Percentiles rank a stretch among this genome's conserved stretches.
Evolutionary conservation across 2,113 vertebrate species (phyloP).

Genomic region (Sakesphorus luctuosus): DNA sequence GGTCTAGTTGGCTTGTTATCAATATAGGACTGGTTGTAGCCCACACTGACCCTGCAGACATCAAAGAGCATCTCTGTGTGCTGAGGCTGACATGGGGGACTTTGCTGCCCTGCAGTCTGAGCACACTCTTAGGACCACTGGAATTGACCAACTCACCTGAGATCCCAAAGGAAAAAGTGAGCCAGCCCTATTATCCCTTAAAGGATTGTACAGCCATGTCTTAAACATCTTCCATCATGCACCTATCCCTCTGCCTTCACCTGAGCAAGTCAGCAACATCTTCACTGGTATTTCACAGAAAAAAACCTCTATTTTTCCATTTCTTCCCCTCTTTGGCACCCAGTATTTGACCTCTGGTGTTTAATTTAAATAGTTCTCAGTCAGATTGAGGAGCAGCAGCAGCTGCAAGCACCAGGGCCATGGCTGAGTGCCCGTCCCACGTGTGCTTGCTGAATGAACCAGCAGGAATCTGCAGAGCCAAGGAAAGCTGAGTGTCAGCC

Average conservation of each 20-base stretch:
- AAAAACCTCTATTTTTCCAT: background rate
- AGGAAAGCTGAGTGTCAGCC: background rate
- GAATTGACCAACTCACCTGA: background rate
- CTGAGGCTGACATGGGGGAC: background rate
- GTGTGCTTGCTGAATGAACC: background rate
- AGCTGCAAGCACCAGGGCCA: background rate
- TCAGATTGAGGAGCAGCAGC: background rate
- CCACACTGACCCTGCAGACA: background rate
- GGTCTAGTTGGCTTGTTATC: background rate
- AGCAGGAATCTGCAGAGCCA: background rate
- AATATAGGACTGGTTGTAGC: background rate
- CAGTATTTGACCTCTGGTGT: background rate
- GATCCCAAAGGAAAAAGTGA: background rate
- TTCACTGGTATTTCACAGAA: background rate
- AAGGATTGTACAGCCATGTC: background rate
- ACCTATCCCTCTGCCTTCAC: background rate
- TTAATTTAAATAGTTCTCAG: constrained; percentile 1
- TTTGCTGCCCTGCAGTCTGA: background rate
- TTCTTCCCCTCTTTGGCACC: background rate
- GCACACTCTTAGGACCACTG: rapidly evolving
- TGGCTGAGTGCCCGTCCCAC: background rate
- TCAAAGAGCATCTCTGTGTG: background rate
- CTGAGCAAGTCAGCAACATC: background rate
- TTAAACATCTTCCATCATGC: background rate
- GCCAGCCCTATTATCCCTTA: background rate